Evolutionary conservation across 2,888 invertebrate genomes (phyloP).

Genomic region (Nomada ferruginata): DNA sequence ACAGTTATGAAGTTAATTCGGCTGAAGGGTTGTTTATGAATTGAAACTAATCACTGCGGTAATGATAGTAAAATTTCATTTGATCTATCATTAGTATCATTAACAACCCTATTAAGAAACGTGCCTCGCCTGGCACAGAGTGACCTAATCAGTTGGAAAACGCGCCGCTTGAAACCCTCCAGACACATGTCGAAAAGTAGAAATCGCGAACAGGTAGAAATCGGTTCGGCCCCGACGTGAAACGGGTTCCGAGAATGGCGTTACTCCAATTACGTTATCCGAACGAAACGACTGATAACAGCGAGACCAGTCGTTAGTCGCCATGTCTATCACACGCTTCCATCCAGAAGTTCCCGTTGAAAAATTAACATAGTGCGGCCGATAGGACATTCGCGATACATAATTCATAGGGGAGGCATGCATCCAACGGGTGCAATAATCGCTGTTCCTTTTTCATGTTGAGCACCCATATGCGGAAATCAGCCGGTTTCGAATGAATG

Average conservation of each 20-base stretch:
- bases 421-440: conserved; percentile 48
- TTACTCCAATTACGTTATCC: conserved; percentile 39
- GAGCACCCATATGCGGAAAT: conserved; percentile 65
- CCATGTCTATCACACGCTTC: conserved; percentile 50
- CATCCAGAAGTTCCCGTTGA: conserved; percentile 51
- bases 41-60: too few relatives aligned
- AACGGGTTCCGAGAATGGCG: conserved; percentile 23
- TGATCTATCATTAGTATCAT: too few relatives aligned
- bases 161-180: too few relatives aligned
- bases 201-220: conserved; percentile 2
- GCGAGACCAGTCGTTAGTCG: conserved; percentile 46
- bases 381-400: conserved; percentile 65
- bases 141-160: not conserved
- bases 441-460: conserved; percentile 55
- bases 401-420: conserved; percentile 56
- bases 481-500: conserved; percentile 27
- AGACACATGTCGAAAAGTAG: not conserved
- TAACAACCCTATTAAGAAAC: too few relatives aligned
- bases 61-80: too few relatives aligned
- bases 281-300: conserved; percentile 42
- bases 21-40: too few relatives aligned
- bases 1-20: too few relatives aligned
- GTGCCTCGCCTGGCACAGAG: not conserved
- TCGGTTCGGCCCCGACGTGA: conserved; percentile 2
- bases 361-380: conserved; percentile 68